phyloP scores from a whole-genome alignment of 1,140 invertebrate genomes.

The Calephelis virginiensis region DNA sequence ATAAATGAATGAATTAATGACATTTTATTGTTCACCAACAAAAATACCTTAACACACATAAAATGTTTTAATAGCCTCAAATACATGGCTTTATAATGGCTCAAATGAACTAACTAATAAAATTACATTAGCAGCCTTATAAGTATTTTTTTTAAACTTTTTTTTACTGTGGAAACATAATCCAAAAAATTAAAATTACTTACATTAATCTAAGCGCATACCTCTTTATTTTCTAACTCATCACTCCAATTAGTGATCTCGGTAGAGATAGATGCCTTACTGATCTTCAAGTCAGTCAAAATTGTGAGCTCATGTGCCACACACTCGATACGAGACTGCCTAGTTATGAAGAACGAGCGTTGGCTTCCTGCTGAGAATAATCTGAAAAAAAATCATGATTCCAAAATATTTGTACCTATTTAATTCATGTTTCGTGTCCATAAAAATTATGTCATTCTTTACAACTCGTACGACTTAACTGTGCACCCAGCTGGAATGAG shows the following conservation, averaged over 20 bases:
- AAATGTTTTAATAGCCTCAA: too few species aligned
- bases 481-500: too few species aligned
- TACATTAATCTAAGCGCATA: constrained; percentile 17
- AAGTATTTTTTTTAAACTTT: too few species aligned
- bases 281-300: constrained; percentile 49
- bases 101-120: too few species aligned
- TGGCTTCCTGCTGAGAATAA: constrained; percentile 35
- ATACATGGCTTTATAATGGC: too few species aligned
- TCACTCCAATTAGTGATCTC: constrained; percentile 46
- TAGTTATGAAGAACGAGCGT: constrained; percentile 48
- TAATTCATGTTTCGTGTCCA: not conserved
- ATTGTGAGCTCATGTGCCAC: constrained; percentile 52
- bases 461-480: not conserved
- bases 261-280: constrained; percentile 27
- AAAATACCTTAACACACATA: too few species aligned
- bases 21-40: too few species aligned
- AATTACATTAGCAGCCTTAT: too few species aligned
- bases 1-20: too few species aligned
- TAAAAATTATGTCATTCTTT: not conserved
- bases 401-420: not conserved
- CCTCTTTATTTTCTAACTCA: constrained; percentile 55
- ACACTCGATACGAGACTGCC: constrained; percentile 36
- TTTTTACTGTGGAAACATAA: too few species aligned
- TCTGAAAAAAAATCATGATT: constrained; percentile 28
- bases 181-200: too few species aligned